phyloP scores from a whole-genome alignment of 2,888 invertebrate species.

The Hypena proboscidalis region DNA sequence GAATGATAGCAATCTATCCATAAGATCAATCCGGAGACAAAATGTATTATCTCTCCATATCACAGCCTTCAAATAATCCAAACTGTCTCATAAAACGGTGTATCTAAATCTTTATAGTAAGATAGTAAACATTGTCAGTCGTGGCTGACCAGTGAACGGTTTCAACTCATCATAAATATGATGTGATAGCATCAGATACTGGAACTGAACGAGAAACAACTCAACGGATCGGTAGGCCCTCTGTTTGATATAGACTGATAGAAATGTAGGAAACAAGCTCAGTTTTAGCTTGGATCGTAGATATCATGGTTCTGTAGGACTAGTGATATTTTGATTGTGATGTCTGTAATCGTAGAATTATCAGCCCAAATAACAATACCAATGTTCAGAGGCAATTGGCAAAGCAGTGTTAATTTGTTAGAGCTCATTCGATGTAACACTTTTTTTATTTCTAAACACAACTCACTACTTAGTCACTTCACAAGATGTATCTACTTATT shows the following conservation, averaged over 20 bases:
- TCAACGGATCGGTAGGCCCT: constrained; percentile 6
- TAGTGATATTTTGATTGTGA: no score
- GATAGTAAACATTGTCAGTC: constrained; percentile 27
- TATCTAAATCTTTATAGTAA: constrained; percentile 10
- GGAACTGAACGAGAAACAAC: constrained; percentile 17
- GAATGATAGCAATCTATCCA: no score
- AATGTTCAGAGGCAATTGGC: no score
- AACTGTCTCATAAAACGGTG: constrained; percentile 2
- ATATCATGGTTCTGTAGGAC: no score
- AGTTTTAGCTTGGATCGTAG: no score
- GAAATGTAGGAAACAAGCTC: no score
- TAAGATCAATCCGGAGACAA: no score
- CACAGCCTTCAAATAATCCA: background rate
- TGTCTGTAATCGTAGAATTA: no score
- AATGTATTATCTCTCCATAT: background rate
- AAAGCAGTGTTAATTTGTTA: no score
- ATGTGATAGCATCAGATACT: constrained; percentile 30
- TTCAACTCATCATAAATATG: constrained; percentile 34
- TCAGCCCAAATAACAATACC: no score
- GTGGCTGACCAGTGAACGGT: constrained; percentile 17
- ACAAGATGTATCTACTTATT: constrained; percentile 4
- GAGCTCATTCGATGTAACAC: no score
- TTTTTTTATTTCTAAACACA: constrained; percentile 3
- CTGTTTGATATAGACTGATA: background rate
- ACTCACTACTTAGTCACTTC: constrained; percentile 6